These are phyloP conservation scores for Chaetura pelagica DNA, from an alignment of 2,113 vertebrate genomes.

Conservation along the genomic window DNA sequence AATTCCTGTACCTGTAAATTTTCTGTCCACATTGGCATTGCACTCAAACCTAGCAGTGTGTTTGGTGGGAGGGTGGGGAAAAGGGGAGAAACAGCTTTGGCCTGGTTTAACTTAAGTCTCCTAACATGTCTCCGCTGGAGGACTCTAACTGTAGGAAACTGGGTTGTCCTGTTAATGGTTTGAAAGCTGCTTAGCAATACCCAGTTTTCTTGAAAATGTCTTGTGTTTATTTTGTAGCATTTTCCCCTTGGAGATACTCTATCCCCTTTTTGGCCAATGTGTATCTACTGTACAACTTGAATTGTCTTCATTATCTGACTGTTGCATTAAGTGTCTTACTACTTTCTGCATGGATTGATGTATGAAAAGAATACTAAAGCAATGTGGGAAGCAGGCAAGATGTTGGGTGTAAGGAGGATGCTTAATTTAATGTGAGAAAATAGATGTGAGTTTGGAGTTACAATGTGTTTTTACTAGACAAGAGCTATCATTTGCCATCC, in stretches of 20 bases:
- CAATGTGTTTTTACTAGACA: constrained; percentile 73
- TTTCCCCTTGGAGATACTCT: constrained; percentile 40
- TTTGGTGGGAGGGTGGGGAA: constrained; percentile 65
- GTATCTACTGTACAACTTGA: constrained; percentile 75
- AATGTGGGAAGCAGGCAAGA: constrained; percentile 58
- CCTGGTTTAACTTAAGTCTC: constrained; percentile 68
- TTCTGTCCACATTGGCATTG: constrained; percentile 69
- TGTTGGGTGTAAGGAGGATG: constrained; percentile 70
- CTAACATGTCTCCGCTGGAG: constrained; percentile 73
- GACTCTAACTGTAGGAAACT: constrained; percentile 74
- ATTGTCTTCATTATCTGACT: constrained; percentile 72
- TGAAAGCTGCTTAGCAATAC: constrained; percentile 76
- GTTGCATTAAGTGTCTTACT: constrained; percentile 76
- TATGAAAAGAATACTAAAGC: constrained; percentile 74
- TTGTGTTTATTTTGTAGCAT: constrained; percentile 73
- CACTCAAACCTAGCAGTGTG: constrained; percentile 71
- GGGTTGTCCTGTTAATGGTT: constrained; percentile 67
- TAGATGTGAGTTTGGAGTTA: constrained; percentile 77
- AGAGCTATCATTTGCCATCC: constrained; percentile 71
- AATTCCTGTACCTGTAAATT: constrained; percentile 69
- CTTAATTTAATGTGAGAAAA: constrained; percentile 77
- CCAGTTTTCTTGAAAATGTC: constrained; percentile 74
- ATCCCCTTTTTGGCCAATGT: constrained; percentile 71
- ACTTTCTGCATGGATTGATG: constrained; percentile 80
- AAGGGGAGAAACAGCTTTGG: constrained; percentile 60